Evolutionary conservation across 2,797 vertebrate species (phyloP).

Genomic region (Tenualosa thibaudeaui): DNA sequence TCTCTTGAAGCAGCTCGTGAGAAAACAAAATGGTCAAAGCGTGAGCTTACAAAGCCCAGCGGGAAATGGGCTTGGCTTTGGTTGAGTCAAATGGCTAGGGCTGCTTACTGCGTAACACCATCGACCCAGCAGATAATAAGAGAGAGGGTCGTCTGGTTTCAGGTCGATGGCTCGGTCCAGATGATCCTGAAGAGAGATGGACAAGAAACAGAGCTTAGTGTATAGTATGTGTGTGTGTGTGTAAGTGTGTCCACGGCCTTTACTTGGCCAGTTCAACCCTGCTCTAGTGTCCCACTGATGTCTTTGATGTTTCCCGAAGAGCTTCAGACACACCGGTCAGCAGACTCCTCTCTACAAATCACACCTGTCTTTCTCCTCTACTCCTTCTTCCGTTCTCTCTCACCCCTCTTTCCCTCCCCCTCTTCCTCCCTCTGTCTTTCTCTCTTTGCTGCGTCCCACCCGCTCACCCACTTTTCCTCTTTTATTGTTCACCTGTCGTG

Average conservation of each 20-base stretch:
- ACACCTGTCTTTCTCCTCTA: not conserved
- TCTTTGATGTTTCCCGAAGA: not conserved
- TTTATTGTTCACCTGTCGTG: slow-evolving; percentile 61
- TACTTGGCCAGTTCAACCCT: not conserved
- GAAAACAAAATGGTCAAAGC: not conserved
- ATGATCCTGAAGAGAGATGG: slow-evolving; percentile 81
- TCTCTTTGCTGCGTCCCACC: slow-evolving; percentile 10
- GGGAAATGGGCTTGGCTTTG: not conserved
- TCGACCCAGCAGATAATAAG: slow-evolving; percentile 94
- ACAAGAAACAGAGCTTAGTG: not conserved
- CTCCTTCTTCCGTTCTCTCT: not conserved
- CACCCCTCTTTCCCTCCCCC: slow-evolving; percentile 37
- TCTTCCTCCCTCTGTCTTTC: slow-evolving; percentile 39
- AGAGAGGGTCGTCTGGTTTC: slow-evolving; percentile 89
- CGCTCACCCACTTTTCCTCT: slow-evolving; percentile 31
- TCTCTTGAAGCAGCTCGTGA: not conserved
- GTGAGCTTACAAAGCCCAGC: not conserved
- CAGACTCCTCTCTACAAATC: slow-evolving; percentile 35
- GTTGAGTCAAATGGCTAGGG: not conserved
- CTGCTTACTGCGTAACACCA: slow-evolving; percentile 90
- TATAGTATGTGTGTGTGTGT: not conserved
- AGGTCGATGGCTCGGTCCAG: slow-evolving; percentile 93
- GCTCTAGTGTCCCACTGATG: not conserved
- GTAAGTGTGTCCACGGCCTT: not conserved
- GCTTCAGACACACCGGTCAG: slow-evolving; percentile 32